Evolutionary conservation across 2,888 invertebrate species (phyloP).

Genomic region (Andrena trimmerana): DNA sequence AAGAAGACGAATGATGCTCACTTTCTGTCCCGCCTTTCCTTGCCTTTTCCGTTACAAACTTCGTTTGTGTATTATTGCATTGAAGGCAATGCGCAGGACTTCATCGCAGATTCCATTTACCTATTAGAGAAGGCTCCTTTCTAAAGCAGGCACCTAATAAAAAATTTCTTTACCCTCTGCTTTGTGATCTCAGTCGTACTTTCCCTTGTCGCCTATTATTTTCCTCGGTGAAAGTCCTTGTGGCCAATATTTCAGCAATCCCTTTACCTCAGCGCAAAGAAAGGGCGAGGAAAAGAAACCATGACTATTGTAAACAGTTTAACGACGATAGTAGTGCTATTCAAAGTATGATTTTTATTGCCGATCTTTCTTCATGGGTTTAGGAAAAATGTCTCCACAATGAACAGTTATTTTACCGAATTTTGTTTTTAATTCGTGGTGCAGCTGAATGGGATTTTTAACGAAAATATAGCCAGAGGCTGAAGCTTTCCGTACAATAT

Average conservation of each 20-base stretch:
- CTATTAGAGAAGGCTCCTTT: neutral
- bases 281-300: no score
- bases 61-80: constrained; percentile 15
- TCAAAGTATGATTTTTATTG: no score
- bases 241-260: neutral
- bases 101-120: constrained; percentile 15
- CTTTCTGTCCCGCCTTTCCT: neutral
- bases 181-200: neutral
- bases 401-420: no score
- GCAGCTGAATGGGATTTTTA: no score
- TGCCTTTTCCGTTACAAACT: neutral
- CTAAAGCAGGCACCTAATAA: neutral
- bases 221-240: neutral
- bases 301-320: no score
- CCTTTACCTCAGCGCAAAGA: no score
- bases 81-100: neutral
- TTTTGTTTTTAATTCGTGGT: no score
- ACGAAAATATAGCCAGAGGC: no score
- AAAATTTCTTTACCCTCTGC: constrained; percentile 10
- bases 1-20: constrained; percentile 20
- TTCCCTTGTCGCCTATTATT: neutral
- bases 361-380: no score
- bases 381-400: no score
- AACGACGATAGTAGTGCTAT: no score
- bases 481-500: no score